These are phyloP conservation scores for Tribolium madens DNA, from an alignment of 1,140 invertebrate genomes.

Conservation along the genomic window DNA sequence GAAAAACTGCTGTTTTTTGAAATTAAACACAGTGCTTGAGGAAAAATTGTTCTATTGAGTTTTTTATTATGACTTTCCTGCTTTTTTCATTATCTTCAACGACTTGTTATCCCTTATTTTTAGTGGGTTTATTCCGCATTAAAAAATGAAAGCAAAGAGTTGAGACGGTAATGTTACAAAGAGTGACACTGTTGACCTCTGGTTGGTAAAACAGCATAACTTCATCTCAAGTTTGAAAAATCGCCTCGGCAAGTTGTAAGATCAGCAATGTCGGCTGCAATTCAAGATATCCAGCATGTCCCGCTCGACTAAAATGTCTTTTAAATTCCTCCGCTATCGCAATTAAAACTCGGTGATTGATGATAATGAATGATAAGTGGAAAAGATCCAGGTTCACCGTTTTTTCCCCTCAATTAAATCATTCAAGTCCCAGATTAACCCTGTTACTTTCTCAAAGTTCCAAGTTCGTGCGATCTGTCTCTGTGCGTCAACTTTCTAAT, in stretches of 20 bases:
- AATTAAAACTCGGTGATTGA: conserved; percentile 10
- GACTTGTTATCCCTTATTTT: too few species aligned
- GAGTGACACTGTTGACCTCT: not conserved
- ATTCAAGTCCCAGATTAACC: conserved; percentile 26
- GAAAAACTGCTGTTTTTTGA: too few species aligned
- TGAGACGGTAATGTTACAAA: not conserved
- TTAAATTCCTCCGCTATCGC: not conserved
- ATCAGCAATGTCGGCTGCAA: conserved; percentile 13
- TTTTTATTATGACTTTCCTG: too few species aligned
- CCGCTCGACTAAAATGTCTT: not conserved
- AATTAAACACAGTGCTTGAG: too few species aligned
- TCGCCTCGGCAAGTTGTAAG: not conserved
- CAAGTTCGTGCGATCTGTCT: conserved; percentile 26
- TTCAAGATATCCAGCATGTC: not conserved
- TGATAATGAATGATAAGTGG: not conserved
- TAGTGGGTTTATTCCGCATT: too few species aligned
- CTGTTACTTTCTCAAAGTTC: conserved; percentile 35
- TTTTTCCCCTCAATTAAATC: conserved; percentile 22
- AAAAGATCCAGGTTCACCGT: not conserved
- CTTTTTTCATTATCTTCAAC: too few species aligned
- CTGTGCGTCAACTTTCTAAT: conserved; percentile 34
- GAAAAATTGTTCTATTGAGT: too few species aligned
- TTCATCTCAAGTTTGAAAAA: not conserved
- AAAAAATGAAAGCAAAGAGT: not conserved
- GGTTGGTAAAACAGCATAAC: conserved; percentile 3